These are phyloP conservation scores for Ammospiza nelsoni DNA, from an alignment of 2,113 vertebrate genomes.

Conservation along the genomic window DNA sequence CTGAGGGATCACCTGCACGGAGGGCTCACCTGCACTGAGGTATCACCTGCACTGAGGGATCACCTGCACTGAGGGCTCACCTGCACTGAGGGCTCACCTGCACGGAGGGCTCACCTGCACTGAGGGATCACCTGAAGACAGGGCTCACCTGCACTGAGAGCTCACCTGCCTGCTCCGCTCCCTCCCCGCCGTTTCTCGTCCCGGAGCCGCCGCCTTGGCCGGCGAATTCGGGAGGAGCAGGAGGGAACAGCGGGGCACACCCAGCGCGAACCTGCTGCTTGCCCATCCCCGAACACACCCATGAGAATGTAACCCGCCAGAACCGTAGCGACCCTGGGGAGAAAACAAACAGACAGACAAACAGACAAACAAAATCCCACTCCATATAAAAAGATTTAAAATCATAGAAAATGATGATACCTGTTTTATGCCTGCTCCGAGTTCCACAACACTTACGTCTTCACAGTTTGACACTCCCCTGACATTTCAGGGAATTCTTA, in stretches of 20 bases:
- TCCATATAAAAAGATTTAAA: neutral
- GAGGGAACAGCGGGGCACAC: accelerated
- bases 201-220: accelerated
- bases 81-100: no score
- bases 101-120: accelerated
- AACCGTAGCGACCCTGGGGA: accelerated
- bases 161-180: neutral
- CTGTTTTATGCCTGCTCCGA: neutral
- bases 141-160: neutral
- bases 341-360: neutral
- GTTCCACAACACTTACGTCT: neutral
- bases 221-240: accelerated
- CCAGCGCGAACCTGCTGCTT: accelerated
- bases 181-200: accelerated
- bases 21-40: neutral
- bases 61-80: neutral
- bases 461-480: neutral
- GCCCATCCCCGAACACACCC: no score
- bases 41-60: no score
- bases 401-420: accelerated
- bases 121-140: no score
- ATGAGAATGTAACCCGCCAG: accelerated
- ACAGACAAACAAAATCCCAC: accelerated
- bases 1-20: accelerated
- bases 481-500: neutral